These are phyloP conservation scores for Palaemon carinicauda DNA, from an alignment of 1,140 invertebrate species.

Conservation along the genomic window DNA sequence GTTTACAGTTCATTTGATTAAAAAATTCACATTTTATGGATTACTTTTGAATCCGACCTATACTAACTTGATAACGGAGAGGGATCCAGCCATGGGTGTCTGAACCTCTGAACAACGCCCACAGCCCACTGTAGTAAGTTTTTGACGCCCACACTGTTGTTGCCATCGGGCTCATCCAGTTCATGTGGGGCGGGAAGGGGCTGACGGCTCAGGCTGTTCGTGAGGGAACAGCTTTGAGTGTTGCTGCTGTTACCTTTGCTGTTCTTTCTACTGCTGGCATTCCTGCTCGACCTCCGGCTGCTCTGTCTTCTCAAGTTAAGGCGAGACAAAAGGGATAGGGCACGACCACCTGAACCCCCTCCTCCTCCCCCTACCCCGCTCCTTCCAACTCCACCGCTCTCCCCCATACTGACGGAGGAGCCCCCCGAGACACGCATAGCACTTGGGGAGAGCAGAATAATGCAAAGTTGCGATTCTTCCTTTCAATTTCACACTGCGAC, in stretches of 20 bases:
- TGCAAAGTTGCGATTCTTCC: neutral
- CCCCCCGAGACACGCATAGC: neutral
- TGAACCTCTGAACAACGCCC: constrained; percentile 24
- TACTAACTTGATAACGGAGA: constrained; percentile 40
- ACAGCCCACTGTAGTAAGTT: constrained; percentile 45
- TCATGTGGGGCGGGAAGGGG: constrained; percentile 28
- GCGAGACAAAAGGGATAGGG: constrained; percentile 29
- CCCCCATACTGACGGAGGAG: neutral
- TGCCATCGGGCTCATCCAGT: neutral
- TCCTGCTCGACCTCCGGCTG: constrained; percentile 37
- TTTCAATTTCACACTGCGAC: no score
- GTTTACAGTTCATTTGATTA: no score
- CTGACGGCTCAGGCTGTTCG: neutral
- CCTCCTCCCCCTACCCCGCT: neutral
- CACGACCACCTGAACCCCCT: constrained; percentile 11
- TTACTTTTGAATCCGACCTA: neutral
- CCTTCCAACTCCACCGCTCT: no score
- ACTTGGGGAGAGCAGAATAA: neutral
- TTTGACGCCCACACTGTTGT: constrained; percentile 21
- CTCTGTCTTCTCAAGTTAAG: constrained; percentile 32
- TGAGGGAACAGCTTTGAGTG: no score
- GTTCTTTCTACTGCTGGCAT: constrained; percentile 11
- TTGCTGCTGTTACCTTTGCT: neutral
- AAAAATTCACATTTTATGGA: no score
- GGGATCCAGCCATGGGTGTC: constrained; percentile 38